phyloP scores from a whole-genome alignment of 2,113 vertebrate species.

The Pedionomus torquatus region DNA sequence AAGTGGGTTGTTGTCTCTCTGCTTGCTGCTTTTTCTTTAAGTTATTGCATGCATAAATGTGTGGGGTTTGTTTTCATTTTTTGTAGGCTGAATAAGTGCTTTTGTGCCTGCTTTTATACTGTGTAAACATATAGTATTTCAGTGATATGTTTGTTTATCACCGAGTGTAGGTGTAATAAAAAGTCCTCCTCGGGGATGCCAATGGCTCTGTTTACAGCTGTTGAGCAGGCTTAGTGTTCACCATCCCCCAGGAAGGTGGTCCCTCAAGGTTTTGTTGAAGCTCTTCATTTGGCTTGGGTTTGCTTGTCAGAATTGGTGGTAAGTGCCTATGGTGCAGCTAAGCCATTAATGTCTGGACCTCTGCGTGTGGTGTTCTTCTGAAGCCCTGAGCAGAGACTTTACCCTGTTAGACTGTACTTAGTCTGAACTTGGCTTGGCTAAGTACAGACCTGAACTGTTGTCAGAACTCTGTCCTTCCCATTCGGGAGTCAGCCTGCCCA shows the following conservation, averaged over 20 bases:
- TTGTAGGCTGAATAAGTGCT: neutral
- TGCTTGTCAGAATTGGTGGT: neutral
- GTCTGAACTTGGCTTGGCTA: neutral
- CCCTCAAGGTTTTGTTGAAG: neutral
- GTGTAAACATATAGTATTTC: neutral
- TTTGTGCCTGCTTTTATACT: neutral
- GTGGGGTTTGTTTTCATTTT: no score
- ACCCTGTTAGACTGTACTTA: neutral
- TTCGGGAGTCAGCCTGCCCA: neutral
- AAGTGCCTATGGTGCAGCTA: rapidly evolving
- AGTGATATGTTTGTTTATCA: neutral
- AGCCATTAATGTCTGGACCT: neutral
- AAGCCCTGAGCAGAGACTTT: neutral
- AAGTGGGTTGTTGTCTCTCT: neutral
- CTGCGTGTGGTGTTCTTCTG: neutral
- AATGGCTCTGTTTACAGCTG: neutral
- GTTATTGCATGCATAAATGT: neutral
- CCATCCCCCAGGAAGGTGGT: neutral
- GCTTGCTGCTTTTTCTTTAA: neutral
- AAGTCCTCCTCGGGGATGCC: neutral
- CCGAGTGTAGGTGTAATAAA: neutral
- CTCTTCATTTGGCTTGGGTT: neutral
- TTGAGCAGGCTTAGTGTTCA: neutral
- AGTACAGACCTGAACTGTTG: neutral
- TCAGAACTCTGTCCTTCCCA: rapidly evolving